Base-by-base conservation (phyloP, 1,140 invertebrate genomes). In the Drosophila ambigua region DNA sequence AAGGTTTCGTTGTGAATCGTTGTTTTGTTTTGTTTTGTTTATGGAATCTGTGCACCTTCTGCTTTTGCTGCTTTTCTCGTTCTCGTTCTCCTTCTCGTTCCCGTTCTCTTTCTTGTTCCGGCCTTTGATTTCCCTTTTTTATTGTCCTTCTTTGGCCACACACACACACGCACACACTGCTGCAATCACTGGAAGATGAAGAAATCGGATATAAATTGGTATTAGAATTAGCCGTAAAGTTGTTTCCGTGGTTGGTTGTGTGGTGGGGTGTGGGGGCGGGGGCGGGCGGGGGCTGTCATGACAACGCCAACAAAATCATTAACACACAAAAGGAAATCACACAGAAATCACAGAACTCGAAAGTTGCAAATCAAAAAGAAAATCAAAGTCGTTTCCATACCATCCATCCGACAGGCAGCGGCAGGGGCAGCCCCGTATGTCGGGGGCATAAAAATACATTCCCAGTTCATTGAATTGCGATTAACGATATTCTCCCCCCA, bases 221-320 rank as follows among this genome's bases (percentile, higher is more conserved):
- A 71, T 71, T 69, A 71, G 67, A 69, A 71, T 69, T 71, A 71
- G 65, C 65, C 45, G 45, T 66, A 50, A 68, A 71, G 43, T 45
- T 57, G 50, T 69, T 69, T 69, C 35, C 9, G 45, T 49, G 24
- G 49, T 58, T 11, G 23, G 64, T 54, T 43, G 23, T 24, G 23
- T 3, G 31, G 31, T 1, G 0, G 26, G 26, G 5, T 7, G 26
- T 6, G 26, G 0, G 26, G 26, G 5, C 1, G 26, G 1, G 26
- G 26, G 5, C 5, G 26, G 26, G 26, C 16, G 16, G 31, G 43
- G 43, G 62, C 51, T 61, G 57, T 53, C 72, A 76, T 76, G 73
- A 43, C 65, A 76, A 76, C 73, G 43, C 11, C 16, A 50, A 20
- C 69, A 76, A 72, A 68, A 67, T 76, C 73, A 76, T 76, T 76